These are phyloP conservation scores for Potamarius usumacintae DNA, from an alignment of 2,113 vertebrate species.

Conservation along the genomic window DNA sequence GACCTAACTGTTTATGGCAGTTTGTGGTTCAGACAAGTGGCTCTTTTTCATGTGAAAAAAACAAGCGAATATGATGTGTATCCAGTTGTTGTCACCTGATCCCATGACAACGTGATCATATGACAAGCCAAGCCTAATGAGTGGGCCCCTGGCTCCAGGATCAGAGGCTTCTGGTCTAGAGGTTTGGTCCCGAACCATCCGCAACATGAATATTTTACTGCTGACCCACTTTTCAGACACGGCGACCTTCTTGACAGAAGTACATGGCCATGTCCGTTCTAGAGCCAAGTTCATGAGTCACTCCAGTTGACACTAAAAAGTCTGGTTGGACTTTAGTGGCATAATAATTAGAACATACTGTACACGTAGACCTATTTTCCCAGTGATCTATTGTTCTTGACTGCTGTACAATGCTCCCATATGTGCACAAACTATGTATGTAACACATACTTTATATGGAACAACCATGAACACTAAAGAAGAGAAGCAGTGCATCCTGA, in stretches of 20 bases:
- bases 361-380: slow-evolving; percentile 14
- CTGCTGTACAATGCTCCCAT: background rate
- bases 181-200: slow-evolving; percentile 47
- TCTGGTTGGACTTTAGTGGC: slow-evolving; percentile 24
- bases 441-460: background rate
- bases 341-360: slow-evolving; percentile 23
- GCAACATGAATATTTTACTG: slow-evolving; percentile 69
- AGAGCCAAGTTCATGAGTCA: slow-evolving; percentile 70
- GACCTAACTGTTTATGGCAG: slow-evolving; percentile 33
- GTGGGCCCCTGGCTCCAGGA: slow-evolving; percentile 31
- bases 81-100: slow-evolving; percentile 62
- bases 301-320: slow-evolving; percentile 40
- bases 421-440: background rate
- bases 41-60: slow-evolving; percentile 42
- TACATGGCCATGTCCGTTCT: slow-evolving; percentile 65
- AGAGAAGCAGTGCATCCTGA: slow-evolving; percentile 63
- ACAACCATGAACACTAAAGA: slow-evolving; percentile 48
- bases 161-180: slow-evolving; percentile 45
- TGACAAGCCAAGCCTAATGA: slow-evolving; percentile 44
- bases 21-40: slow-evolving; percentile 35
- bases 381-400: background rate
- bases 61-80: slow-evolving; percentile 51
- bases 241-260: slow-evolving; percentile 43
- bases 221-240: slow-evolving; percentile 66
- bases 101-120: slow-evolving; percentile 58